A percentile compares a stretch with the other conserved stretches of the same genome.
Evolutionary conservation across 1,140 invertebrate species (phyloP).

Genomic region (Bombus vancouverensis): DNA sequence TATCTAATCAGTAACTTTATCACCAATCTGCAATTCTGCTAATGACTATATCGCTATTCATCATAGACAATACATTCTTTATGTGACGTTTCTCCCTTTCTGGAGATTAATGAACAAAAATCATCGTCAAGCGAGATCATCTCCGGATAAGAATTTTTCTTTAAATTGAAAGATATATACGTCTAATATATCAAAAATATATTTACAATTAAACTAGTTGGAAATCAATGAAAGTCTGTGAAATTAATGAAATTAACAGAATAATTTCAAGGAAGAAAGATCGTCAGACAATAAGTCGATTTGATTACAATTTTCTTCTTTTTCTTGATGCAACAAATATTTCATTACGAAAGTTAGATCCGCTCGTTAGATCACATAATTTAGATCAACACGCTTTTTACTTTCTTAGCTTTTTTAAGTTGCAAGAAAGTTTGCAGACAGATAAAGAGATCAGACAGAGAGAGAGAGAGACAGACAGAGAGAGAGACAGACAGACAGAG

Average conservation of each 20-base stretch:
- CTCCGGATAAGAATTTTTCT: too few species aligned
- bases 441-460: too few species aligned
- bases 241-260: neutral
- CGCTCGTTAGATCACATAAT: neutral
- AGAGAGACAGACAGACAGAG: too few species aligned
- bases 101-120: too few species aligned
- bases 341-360: neutral
- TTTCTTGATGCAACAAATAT: neutral
- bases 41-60: neutral
- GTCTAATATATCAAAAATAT: neutral
- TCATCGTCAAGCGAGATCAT: too few species aligned
- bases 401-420: neutral
- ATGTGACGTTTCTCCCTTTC: too few species aligned
- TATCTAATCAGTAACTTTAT: constrained; percentile 61
- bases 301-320: neutral
- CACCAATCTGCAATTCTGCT: constrained; percentile 3
- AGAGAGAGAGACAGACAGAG: too few species aligned
- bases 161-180: too few species aligned
- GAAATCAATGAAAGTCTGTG: neutral
- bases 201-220: neutral
- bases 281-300: neutral
- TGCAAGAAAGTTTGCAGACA: neutral
- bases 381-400: neutral
- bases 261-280: neutral
- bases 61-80: neutral